Conservation (phyloP, 2,797 vertebrate species). For the Moxostoma hubbsi region DNA sequence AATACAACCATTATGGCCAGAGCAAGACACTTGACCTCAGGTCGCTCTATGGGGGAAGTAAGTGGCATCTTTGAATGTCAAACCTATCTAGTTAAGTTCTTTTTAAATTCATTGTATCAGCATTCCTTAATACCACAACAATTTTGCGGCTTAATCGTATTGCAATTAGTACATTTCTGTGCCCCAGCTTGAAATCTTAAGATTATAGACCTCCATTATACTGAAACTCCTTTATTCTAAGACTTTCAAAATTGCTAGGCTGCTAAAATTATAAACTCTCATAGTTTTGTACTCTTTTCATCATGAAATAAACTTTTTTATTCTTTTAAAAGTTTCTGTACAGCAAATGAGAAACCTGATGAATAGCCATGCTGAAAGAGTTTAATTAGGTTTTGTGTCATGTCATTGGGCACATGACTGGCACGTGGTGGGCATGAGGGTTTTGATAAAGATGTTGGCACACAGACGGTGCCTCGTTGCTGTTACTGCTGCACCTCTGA, state of each 20-base stretch:
- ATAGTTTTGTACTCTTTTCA: background rate
- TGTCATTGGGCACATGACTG: slow-evolving; percentile 49
- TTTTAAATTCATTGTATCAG: slow-evolving; percentile 5
- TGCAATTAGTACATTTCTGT: background rate
- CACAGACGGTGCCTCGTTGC: slow-evolving; percentile 66
- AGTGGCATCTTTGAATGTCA: background rate
- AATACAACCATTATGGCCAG: background rate
- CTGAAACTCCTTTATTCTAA: background rate
- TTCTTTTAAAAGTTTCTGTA: background rate
- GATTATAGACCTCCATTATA: background rate
- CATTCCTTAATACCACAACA: background rate
- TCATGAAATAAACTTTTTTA: background rate
- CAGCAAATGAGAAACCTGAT: background rate
- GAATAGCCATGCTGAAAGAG: slow-evolving; percentile 25
- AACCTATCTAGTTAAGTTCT: background rate
- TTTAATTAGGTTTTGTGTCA: slow-evolving; percentile 17
- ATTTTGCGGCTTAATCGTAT: background rate
- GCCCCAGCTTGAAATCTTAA: slow-evolving; percentile 3
- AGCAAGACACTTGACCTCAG: background rate
- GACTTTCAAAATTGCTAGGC: background rate
- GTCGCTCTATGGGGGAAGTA: background rate
- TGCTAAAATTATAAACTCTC: background rate
- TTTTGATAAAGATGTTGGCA: slow-evolving; percentile 77
- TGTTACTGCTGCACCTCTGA: slow-evolving; percentile 67
- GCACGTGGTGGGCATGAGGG: slow-evolving; percentile 52